phyloP scores from a whole-genome alignment of 35 echinoderm and acorn worm genomes.

The Anneissia japonica region DNA sequence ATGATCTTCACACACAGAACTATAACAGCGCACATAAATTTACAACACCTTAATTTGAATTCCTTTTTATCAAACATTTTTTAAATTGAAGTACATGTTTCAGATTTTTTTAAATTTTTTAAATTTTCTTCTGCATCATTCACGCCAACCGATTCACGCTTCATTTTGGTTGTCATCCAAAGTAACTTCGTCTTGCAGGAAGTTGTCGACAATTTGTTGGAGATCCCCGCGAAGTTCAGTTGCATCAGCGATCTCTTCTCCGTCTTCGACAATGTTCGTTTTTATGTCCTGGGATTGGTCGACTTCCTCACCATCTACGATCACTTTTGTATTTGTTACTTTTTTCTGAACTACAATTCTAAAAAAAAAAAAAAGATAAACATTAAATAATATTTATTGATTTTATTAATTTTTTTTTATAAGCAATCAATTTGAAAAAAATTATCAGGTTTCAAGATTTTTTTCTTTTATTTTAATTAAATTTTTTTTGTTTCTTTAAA shows the following conservation, averaged over 20 bases:
- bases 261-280: constrained; percentile 93
- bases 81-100: no score
- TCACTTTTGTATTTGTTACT: constrained; percentile 67
- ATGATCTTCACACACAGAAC: not conserved
- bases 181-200: constrained; percentile 54
- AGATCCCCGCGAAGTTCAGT: constrained; percentile 82
- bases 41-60: not conserved
- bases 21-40: not conserved
- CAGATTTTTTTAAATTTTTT: no score
- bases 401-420: not conserved
- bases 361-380: not conserved
- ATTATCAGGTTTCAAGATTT: no score
- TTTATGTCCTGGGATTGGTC: constrained; percentile 59
- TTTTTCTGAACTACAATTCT: constrained; percentile 96
- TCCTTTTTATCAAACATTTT: not conserved
- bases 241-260: constrained; percentile 53
- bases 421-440: not conserved
- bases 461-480: no score
- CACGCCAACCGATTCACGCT: not conserved
- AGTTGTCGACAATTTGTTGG: constrained; percentile 79
- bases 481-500: no score
- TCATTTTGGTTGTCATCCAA: constrained; percentile 18
- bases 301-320: constrained; percentile 81
- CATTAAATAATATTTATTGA: not conserved
- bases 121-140: no score